Conservation (phyloP, 2,797 vertebrate genomes). For the Naso thynnoides region DNA sequence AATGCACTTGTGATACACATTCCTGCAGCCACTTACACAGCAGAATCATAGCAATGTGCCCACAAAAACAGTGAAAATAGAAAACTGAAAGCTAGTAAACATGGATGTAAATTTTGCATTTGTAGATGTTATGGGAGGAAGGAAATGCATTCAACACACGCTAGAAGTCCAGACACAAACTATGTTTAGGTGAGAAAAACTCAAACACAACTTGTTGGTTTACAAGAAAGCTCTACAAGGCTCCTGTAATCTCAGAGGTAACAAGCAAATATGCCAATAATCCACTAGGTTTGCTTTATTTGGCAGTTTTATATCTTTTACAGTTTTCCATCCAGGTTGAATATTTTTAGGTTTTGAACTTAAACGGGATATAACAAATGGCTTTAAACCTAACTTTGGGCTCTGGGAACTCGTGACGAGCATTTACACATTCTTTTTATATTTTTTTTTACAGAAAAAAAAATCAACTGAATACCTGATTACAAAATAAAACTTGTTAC, state of each 20-base stretch:
- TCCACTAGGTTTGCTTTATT: neutral
- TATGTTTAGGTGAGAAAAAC: neutral
- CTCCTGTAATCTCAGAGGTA: neutral
- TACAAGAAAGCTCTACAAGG: neutral
- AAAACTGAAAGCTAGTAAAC: neutral
- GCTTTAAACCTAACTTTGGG: neutral
- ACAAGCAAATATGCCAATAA: neutral
- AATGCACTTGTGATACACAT: neutral
- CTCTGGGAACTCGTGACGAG: neutral
- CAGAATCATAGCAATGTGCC: neutral
- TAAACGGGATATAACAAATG: too few species aligned
- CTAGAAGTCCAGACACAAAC: too few species aligned
- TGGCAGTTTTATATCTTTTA: neutral
- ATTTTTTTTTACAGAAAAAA: too few species aligned
- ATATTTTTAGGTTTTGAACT: neutral
- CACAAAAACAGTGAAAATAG: neutral
- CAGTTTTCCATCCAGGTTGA: neutral
- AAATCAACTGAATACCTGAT: too few species aligned
- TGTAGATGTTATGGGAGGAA: neutral
- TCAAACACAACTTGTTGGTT: neutral
- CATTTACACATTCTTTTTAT: neutral
- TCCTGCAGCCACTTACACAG: neutral
- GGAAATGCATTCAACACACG: too few species aligned
- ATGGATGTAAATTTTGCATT: neutral
- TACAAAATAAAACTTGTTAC: slow-evolving; percentile 1